Evolutionary conservation across 2,113 vertebrate genomes (phyloP), one percentile per base, ranked within the genome.

Genomic region (Oreochromis niloticus): DNA sequence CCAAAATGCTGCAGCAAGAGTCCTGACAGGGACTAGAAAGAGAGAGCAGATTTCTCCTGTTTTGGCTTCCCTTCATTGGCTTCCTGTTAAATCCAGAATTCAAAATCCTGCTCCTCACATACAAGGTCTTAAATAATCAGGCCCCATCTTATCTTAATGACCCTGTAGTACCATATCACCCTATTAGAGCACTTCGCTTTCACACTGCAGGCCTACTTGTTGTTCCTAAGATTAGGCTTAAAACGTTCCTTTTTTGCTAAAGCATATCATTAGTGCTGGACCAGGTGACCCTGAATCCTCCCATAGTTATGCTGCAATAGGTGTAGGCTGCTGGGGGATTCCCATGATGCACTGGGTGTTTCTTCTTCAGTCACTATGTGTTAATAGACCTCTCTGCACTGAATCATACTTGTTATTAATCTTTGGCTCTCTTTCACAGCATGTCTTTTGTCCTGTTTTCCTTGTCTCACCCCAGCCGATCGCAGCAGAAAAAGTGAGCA

Each of bases 261-360:
- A 22, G 52, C 9, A 22, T 11, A 55, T 22, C 12, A 10, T 22
- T 55, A 55, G 54, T 1, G 6, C n/a, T 55, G 54, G 54, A 56
- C 10, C 54, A 56, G n/a, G 54, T 13, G n/a, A 7, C 22, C 54
- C 22, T 56, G 22, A 0, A 56, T 13, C 54, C 22, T 13, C 54
- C 22, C 11, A 24, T 24, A 56, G 54, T 24, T 4, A 56, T 24
- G 22, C 54, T 56, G 54, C 11, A 7, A 4, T 56, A 24, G 54
- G 1, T 0, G 1, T 24, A 24, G 54, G 3, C 22, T 56, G 54
- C 22, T 0, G 30, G 54, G 22, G 6, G 52, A 56, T 12, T 55
- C 54, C 54, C 55, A 57, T 57, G 55, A 57, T 27, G 55, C 22
- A 14, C 0, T 27, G 22, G 2, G 55, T 27, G 2, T 57, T 57